Conservation (phyloP, 2,797 vertebrate species). For the Menidia menidia region DNA sequence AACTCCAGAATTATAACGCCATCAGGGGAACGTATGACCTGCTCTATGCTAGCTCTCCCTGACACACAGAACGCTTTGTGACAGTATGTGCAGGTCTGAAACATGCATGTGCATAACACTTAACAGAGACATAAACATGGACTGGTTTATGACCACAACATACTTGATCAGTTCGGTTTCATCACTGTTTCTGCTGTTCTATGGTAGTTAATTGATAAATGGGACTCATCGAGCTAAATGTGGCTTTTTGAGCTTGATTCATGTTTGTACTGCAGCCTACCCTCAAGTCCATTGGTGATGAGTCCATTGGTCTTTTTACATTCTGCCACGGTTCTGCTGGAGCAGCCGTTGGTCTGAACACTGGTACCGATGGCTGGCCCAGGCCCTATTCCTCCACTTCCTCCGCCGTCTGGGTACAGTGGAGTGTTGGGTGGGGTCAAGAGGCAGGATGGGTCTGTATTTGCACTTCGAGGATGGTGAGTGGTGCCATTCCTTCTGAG, state of each 20-base stretch:
- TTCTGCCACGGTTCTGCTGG: conserved; percentile 67
- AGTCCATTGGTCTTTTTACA: conserved; percentile 79
- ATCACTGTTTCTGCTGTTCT: too few species aligned
- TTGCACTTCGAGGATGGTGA: conserved; percentile 62
- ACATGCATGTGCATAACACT: not conserved
- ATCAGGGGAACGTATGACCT: too few species aligned
- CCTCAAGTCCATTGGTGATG: conserved; percentile 83
- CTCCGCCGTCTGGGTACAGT: conserved; percentile 81
- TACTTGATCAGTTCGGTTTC: not conserved
- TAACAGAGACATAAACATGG: not conserved
- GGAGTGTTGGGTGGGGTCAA: conserved; percentile 92
- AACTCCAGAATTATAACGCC: not conserved
- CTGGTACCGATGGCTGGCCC: conserved; percentile 41
- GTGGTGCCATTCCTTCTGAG: conserved; percentile 75
- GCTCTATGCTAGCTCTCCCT: too few species aligned
- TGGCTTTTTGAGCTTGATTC: not conserved
- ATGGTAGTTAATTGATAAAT: not conserved
- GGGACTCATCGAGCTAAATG: not conserved
- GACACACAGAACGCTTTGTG: not conserved
- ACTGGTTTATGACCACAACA: not conserved
- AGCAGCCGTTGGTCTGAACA: conserved; percentile 72
- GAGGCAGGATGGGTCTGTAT: conserved; percentile 87
- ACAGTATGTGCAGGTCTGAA: not conserved
- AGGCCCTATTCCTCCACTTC: conserved; percentile 27
- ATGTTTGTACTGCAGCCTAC: conserved; percentile 67